phyloP scores from a whole-genome alignment of 2,797 vertebrate species.

The Tolypeutes matacus region DNA sequence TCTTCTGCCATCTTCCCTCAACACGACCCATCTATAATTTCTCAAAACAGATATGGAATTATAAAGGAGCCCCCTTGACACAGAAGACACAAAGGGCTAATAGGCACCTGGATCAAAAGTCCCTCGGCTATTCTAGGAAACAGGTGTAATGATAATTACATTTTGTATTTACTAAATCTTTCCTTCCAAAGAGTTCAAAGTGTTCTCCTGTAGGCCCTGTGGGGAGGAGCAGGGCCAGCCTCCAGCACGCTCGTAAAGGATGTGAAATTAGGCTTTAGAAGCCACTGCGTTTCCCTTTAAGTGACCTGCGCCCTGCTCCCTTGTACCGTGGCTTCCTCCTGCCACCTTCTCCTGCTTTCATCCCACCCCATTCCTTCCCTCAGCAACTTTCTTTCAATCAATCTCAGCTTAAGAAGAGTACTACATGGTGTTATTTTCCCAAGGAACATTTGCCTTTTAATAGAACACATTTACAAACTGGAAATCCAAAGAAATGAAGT shows the following conservation, averaged over 20 bases:
- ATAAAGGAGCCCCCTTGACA: background rate
- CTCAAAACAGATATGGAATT: slow-evolving; percentile 32
- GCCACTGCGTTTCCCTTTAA: background rate
- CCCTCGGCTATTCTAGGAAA: slow-evolving; percentile 59
- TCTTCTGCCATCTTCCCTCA: slow-evolving; percentile 30
- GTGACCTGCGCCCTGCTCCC: too few species aligned
- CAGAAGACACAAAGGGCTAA: background rate
- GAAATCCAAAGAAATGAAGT: background rate
- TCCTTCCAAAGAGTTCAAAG: slow-evolving; percentile 67
- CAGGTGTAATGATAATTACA: slow-evolving; percentile 58
- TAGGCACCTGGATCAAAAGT: slow-evolving; percentile 71
- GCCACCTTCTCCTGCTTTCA: background rate
- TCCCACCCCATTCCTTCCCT: background rate
- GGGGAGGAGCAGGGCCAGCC: slow-evolving; percentile 11
- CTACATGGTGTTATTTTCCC: background rate
- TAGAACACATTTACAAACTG: background rate
- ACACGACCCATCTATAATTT: background rate
- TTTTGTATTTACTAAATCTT: slow-evolving; percentile 63
- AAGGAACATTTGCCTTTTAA: slow-evolving; percentile 38
- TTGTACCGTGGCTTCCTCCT: background rate
- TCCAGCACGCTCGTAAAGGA: background rate
- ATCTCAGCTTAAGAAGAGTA: background rate
- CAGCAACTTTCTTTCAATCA: background rate
- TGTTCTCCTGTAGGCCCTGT: slow-evolving; percentile 1
- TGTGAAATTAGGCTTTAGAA: background rate